Evolutionary conservation across 2,888 invertebrate species (phyloP).

Genomic region (Mesoligia furuncula): DNA sequence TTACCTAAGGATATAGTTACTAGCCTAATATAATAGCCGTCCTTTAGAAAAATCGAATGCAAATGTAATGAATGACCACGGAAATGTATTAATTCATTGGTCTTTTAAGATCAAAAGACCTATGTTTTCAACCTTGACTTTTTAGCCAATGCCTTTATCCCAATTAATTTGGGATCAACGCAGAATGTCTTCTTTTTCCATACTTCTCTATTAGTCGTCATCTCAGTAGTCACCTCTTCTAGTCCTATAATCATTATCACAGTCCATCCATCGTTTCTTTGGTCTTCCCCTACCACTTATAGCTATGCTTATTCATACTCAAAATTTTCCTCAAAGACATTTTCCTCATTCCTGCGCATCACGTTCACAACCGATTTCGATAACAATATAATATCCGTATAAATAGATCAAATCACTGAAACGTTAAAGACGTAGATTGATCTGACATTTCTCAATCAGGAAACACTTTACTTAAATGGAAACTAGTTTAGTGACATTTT

Average conservation of each 20-base stretch:
- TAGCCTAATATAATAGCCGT: neutral
- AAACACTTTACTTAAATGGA: constrained; percentile 43
- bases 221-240: too few relatives aligned
- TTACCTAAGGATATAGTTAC: neutral
- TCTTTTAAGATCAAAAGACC: too few relatives aligned
- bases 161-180: too few relatives aligned
- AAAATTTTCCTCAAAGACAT: neutral
- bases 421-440: neutral
- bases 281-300: neutral
- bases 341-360: neutral
- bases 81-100: neutral
- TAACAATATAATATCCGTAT: neutral
- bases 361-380: neutral
- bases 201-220: neutral
- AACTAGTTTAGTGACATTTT: constrained; percentile 58
- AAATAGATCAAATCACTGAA: constrained; percentile 25
- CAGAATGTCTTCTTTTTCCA: neutral
- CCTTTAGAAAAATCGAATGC: neutral
- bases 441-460: constrained; percentile 57
- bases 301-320: neutral
- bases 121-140: neutral
- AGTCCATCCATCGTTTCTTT: neutral
- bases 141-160: too few relatives aligned
- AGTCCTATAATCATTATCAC: neutral
- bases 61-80: neutral